These are phyloP conservation scores for Brachionus paranguensis DNA, from an alignment of 1,140 invertebrate species.

Conservation along the genomic window DNA sequence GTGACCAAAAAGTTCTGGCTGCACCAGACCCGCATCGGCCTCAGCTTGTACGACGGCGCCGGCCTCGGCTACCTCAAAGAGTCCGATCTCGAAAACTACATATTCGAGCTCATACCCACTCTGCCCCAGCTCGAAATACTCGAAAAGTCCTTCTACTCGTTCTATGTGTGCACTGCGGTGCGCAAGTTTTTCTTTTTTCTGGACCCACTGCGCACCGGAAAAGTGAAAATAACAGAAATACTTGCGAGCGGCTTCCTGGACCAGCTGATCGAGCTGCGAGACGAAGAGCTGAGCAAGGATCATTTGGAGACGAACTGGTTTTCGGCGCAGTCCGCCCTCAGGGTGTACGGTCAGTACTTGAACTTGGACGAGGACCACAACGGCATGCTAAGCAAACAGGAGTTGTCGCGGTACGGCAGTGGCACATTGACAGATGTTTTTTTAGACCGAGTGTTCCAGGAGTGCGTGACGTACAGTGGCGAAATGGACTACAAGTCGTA, in stretches of 20 bases:
- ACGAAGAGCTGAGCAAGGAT: slow-evolving; percentile 67
- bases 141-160: slow-evolving; percentile 85
- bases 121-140: slow-evolving; percentile 66
- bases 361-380: slow-evolving; percentile 89
- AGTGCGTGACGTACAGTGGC: slow-evolving; percentile 85
- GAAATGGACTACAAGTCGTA: slow-evolving; percentile 98
- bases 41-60: slow-evolving; percentile 83
- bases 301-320: slow-evolving; percentile 87
- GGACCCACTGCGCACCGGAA: slow-evolving; percentile 76
- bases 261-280: slow-evolving; percentile 72
- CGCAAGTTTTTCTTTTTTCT: slow-evolving; percentile 92
- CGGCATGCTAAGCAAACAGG: slow-evolving; percentile 81
- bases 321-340: slow-evolving; percentile 76
- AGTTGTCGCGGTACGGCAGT: slow-evolving; percentile 76
- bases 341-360: slow-evolving; percentile 85
- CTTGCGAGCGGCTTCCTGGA: slow-evolving; percentile 82
- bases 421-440: slow-evolving; percentile 85
- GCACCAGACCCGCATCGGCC: slow-evolving; percentile 80
- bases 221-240: slow-evolving; percentile 82
- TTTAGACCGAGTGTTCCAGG: slow-evolving; percentile 85
- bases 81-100: slow-evolving; percentile 85
- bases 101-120: slow-evolving; percentile 63
- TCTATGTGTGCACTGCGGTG: slow-evolving; percentile 90
- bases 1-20: slow-evolving; percentile 89
- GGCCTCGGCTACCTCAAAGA: slow-evolving; percentile 86